Evolutionary conservation across 2,888 invertebrate genomes (phyloP).

Genomic region (Thyatira batis): DNA sequence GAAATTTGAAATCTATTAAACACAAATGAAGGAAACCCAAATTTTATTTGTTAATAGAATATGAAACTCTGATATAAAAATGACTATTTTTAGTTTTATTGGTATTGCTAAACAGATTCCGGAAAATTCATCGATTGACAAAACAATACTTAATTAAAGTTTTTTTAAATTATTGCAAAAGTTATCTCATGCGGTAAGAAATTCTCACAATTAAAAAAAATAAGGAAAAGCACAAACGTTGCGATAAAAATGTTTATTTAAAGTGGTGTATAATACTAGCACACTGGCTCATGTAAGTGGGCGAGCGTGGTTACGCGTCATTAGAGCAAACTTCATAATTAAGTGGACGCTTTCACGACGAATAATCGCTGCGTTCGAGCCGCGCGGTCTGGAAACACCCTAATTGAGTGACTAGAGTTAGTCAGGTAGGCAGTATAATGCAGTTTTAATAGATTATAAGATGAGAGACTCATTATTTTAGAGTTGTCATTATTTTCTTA

Average conservation of each 20-base stretch:
- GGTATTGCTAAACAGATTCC: too few relatives aligned
- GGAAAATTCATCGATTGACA: too few relatives aligned
- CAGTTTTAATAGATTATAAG: background rate
- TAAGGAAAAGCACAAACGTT: background rate
- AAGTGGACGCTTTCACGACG: constrained; percentile 38
- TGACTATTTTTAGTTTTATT: too few relatives aligned
- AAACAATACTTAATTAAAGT: too few relatives aligned
- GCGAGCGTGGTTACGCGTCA: constrained; percentile 22
- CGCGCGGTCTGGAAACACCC: constrained; percentile 23
- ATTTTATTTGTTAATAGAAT: too few relatives aligned
- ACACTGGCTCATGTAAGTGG: constrained; percentile 1
- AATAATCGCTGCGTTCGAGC: constrained; percentile 25
- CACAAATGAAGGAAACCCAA: too few relatives aligned
- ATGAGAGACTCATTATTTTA: too few relatives aligned
- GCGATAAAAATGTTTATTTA: background rate
- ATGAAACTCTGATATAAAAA: too few relatives aligned
- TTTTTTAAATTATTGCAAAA: too few relatives aligned
- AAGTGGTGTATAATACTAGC: background rate
- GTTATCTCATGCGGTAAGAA: background rate
- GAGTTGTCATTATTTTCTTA: too few relatives aligned
- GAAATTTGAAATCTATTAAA: too few relatives aligned
- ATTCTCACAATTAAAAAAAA: background rate
- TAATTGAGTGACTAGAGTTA: constrained; percentile 26
- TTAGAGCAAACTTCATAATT: constrained; percentile 31
- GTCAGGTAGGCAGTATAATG: background rate